Base-by-base conservation (phyloP, 2,888 invertebrate genomes). In the Drosophila longiperda region DNA sequence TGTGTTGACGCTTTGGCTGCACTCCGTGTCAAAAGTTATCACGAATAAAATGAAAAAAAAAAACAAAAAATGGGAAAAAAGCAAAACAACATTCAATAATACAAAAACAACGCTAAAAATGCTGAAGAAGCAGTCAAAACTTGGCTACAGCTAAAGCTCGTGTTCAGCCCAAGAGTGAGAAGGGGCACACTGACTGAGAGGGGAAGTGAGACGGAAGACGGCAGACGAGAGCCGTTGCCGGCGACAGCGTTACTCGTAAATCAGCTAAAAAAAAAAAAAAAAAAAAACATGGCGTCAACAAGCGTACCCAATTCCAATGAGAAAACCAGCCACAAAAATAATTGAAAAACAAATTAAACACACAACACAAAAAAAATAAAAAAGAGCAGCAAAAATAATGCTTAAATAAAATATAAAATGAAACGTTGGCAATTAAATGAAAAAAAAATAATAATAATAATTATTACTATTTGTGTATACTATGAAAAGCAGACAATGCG, bases 271-370 rank as follows among this genome's bases (percentile, higher is more conserved):
- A 80, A 75, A 80, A 80, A 80, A 75, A 80, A 80, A 75, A 1
- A 80, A 75, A 80, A 78, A 83, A 88, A 74, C 88, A 86, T 90
- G 88, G 90, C 90, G 86, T 88, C 89, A 88, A 88, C 89, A 83
- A 90, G 89, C 88, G 86, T 77, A 81, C 80, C 73, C 74, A 80
- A 75, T 87, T 86, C 82, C 83, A 82, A 76, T 80, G 83, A 78
- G 87, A 82, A 77, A 70, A 59, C 29, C 69, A 82, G 78, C 80
- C 89, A 88, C 80, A 84, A 79, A 85, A 73, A 89, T 86, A 86
- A 86, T 86, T 89, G 88, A 89, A 86, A 86, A 89, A 86, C 89
- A 86, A 89, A 86, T 87, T 87, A 82, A 87, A 85, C 77, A 87
- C 77, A 71, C 63, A 66, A 80, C 52, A 55, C 42, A 59, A 55